phyloP scores from a whole-genome alignment of 2,888 invertebrate genomes.

The Tipula confusa region DNA sequence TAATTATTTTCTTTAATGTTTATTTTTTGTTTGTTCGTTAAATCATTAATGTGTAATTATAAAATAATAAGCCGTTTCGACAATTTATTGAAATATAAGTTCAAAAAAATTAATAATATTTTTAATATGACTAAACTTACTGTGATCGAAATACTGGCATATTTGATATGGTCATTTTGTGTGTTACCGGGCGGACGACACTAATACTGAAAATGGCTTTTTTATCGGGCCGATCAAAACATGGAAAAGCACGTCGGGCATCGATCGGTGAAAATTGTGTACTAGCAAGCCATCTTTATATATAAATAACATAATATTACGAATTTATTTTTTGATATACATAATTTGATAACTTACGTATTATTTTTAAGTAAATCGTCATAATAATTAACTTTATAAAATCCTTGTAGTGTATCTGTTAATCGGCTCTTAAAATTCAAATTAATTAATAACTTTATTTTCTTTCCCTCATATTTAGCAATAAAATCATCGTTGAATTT shows the following conservation, averaged over 20 bases:
- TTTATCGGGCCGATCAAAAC: slow-evolving; percentile 80
- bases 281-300: slow-evolving; percentile 65
- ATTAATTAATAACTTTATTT: slow-evolving; percentile 47
- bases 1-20: background rate
- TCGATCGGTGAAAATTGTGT: slow-evolving; percentile 78
- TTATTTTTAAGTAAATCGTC: slow-evolving; percentile 45
- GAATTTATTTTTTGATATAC: background rate
- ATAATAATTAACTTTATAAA: slow-evolving; percentile 53
- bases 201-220: slow-evolving; percentile 72
- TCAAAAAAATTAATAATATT: background rate
- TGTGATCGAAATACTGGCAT: slow-evolving; percentile 53
- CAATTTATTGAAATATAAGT: background rate
- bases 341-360: slow-evolving; percentile 45
- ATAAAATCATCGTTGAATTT: slow-evolving; percentile 37
- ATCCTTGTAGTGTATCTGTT: slow-evolving; percentile 54
- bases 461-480: slow-evolving; percentile 38
- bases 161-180: slow-evolving; percentile 55
- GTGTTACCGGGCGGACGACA: slow-evolving; percentile 55
- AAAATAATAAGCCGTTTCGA: background rate
- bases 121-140: background rate
- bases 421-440: slow-evolving; percentile 55
- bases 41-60: background rate
- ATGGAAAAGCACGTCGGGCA: slow-evolving; percentile 78
- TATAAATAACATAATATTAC: background rate
- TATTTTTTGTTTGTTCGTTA: background rate